These are phyloP conservation scores for Idaea straminata DNA, from an alignment of 2,888 invertebrate species.

Conservation along the genomic window DNA sequence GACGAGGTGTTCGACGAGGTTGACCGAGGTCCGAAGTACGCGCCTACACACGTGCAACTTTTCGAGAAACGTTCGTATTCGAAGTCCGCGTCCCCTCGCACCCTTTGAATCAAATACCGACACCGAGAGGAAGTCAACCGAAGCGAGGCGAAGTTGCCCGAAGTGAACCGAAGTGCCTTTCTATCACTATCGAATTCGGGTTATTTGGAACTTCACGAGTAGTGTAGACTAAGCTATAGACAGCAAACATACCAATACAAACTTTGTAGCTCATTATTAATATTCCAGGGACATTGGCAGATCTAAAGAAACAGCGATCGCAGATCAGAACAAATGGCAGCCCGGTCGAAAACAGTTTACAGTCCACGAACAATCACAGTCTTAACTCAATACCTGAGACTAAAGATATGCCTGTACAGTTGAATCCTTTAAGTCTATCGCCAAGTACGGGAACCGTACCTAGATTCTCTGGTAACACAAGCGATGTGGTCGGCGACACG, in stretches of 20 bases:
- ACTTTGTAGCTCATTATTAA: slow-evolving; percentile 13
- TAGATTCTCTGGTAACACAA: slow-evolving; percentile 86
- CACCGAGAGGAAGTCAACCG: too few relatives aligned
- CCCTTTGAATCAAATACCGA: too few relatives aligned
- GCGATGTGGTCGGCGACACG: slow-evolving; percentile 88
- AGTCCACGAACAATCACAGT: slow-evolving; percentile 67
- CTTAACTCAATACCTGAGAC: slow-evolving; percentile 70
- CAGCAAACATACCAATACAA: slow-evolving; percentile 22
- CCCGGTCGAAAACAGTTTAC: slow-evolving; percentile 70
- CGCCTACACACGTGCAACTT: too few relatives aligned
- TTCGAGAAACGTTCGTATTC: too few relatives aligned
- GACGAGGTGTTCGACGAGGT: too few relatives aligned
- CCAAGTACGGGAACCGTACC: slow-evolving; percentile 68
- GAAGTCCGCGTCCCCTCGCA: too few relatives aligned
- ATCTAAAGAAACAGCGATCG: slow-evolving; percentile 95
- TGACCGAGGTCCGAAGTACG: too few relatives aligned
- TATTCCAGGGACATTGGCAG: slow-evolving; percentile 88
- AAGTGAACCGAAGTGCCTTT: too few relatives aligned
- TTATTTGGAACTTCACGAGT: not conserved
- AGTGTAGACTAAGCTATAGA: not conserved
- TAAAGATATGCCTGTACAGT: slow-evolving; percentile 69
- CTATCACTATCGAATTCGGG: too few relatives aligned
- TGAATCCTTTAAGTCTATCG: slow-evolving; percentile 69
- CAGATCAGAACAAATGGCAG: slow-evolving; percentile 86
- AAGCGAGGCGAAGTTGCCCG: slow-evolving; percentile 5